Percentiles rank a stretch among this genome's conserved stretches.
These are phyloP conservation scores for Ectobius pallidus DNA, from an alignment of 2,888 invertebrate species.

Conservation along the genomic window DNA sequence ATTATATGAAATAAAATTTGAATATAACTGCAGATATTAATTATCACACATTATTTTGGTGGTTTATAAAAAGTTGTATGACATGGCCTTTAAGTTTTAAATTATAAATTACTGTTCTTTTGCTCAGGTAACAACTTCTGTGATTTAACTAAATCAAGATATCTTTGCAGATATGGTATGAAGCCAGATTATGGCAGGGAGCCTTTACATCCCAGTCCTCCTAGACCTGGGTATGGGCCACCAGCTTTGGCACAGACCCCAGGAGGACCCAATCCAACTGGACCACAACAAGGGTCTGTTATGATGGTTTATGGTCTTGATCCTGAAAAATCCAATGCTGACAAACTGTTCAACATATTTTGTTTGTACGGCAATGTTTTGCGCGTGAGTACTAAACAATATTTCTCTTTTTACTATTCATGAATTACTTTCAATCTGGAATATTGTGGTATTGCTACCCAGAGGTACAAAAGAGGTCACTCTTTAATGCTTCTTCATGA, in stretches of 20 bases:
- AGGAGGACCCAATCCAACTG: constrained; percentile 40
- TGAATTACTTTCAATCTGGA: not conserved
- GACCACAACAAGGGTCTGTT: constrained; percentile 75
- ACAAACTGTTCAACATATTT: constrained; percentile 96
- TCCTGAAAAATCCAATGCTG: constrained; percentile 91
- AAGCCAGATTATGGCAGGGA: constrained; percentile 44
- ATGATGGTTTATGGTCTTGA: constrained; percentile 99
- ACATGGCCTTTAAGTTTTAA: no score
- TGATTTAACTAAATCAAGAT: no score
- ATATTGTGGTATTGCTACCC: not conserved
- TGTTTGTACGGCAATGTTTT: constrained; percentile 99
- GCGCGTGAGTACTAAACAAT: constrained; percentile 70
- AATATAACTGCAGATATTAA: no score
- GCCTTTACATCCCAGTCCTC: constrained; percentile 43
- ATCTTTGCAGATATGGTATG: constrained; percentile 41
- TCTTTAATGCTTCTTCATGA: no score
- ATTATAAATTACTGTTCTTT: no score
- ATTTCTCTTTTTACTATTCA: not conserved
- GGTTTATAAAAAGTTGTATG: no score
- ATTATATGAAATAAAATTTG: no score
- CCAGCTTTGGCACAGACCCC: constrained; percentile 67
- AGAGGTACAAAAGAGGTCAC: no score
- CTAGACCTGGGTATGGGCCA: constrained; percentile 49
- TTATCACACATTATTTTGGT: no score
- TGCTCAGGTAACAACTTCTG: no score